A percentile compares a stretch with the other conserved stretches of the same genome.
Conservation (phyloP, 1,140 invertebrate species). For the Trichonephila clavata region DNA sequence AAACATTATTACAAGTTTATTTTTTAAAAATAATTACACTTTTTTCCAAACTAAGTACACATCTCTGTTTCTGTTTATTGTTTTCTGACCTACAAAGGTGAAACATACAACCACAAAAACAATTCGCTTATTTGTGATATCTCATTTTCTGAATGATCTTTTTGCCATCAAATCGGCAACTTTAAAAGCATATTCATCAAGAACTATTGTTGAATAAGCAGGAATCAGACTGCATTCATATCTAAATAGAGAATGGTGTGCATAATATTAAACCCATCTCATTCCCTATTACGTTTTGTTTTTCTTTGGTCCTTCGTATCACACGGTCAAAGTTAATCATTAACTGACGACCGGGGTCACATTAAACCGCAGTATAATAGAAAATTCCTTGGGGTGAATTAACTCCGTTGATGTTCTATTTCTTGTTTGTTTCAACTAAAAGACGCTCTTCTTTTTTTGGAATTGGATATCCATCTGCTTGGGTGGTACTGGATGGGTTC, state of each 20-base stretch:
- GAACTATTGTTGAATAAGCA: too few relatives aligned
- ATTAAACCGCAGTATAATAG: neutral
- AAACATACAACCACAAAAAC: too few relatives aligned
- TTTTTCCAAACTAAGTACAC: too few relatives aligned
- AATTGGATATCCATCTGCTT: neutral
- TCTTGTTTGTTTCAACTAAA: neutral
- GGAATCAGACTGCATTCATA: too few relatives aligned
- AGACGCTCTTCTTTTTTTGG: neutral
- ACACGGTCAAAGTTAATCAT: neutral
- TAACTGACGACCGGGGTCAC: neutral
- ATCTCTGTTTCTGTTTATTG: too few relatives aligned
- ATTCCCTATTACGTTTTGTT: neutral
- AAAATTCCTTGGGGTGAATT: neutral
- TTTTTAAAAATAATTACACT: too few relatives aligned
- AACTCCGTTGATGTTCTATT: neutral
- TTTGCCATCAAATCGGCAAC: too few relatives aligned
- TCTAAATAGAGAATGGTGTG: neutral
- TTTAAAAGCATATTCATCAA: too few relatives aligned
- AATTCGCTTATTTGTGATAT: too few relatives aligned
- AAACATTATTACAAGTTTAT: too few relatives aligned
- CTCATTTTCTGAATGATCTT: too few relatives aligned
- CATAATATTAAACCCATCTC: neutral
- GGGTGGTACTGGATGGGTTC: neutral
- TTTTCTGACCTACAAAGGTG: too few relatives aligned
- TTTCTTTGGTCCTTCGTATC: neutral